These are phyloP conservation scores for Eurois occulta DNA, from an alignment of 2,888 invertebrate genomes.

Conservation along the genomic window DNA sequence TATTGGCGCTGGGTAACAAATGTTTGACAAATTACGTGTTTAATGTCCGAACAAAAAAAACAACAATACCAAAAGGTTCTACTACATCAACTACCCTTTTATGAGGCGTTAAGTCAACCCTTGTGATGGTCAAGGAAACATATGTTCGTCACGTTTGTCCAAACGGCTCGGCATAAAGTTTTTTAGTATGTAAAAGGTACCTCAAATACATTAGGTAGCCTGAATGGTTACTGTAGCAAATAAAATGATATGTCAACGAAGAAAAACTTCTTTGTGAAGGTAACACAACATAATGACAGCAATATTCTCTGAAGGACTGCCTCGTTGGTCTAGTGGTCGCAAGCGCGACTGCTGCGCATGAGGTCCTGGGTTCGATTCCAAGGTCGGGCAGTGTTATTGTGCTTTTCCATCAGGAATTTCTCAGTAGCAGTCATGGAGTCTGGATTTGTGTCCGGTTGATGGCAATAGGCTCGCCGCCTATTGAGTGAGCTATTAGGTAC, in stretches of 20 bases:
- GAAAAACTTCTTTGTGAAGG: background rate
- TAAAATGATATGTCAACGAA: conserved; percentile 6
- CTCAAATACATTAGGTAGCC: conserved; percentile 11
- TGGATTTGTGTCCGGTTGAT: background rate
- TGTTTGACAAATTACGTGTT: background rate
- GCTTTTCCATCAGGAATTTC: background rate
- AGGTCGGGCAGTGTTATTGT: background rate
- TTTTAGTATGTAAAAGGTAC: conserved; percentile 24
- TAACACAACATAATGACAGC: background rate
- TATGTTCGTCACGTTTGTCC: conserved; percentile 8
- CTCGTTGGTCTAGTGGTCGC: background rate
- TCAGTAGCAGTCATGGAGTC: background rate
- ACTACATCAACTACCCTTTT: conserved; percentile 19
- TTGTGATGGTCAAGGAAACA: conserved; percentile 19
- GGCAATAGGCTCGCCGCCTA: background rate
- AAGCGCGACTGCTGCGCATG: background rate
- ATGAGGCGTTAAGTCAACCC: conserved; percentile 9
- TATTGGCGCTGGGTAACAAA: too few species aligned
- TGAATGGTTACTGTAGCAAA: background rate
- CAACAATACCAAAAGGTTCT: background rate
- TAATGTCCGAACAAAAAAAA: background rate
- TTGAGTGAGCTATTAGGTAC: background rate
- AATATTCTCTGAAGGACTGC: background rate
- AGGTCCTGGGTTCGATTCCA: background rate
- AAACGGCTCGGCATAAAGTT: conserved; percentile 4